phyloP scores from a whole-genome alignment of 2,797 vertebrate species.

The Pampus argenteus region DNA sequence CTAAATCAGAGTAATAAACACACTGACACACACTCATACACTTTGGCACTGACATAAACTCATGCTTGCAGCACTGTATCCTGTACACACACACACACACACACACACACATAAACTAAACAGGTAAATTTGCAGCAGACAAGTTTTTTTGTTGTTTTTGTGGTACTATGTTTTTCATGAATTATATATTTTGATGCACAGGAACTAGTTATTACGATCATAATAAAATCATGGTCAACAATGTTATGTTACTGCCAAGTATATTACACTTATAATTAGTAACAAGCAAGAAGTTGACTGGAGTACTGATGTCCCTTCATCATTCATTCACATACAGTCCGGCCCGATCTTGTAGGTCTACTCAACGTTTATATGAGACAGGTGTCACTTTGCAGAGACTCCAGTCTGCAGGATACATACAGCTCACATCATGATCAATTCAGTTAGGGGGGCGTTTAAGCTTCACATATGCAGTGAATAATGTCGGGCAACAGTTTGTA shows the following conservation, averaged over 20 bases:
- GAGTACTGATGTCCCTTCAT: no score
- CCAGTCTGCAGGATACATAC: no score
- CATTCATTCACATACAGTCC: no score
- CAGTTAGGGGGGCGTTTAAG: no score
- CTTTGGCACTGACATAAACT: neutral
- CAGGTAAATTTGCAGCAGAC: neutral
- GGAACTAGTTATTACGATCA: no score
- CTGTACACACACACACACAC: neutral
- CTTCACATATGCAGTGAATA: no score
- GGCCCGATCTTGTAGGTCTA: no score
- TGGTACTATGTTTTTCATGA: neutral
- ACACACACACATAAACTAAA: conserved; percentile 18
- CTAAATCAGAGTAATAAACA: neutral
- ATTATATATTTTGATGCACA: no score
- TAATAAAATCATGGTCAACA: neutral
- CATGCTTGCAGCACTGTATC: neutral
- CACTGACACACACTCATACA: conserved; percentile 9
- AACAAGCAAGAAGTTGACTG: neutral
- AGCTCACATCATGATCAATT: no score
- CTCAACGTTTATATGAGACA: no score
- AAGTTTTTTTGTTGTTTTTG: neutral
- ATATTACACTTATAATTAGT: neutral
- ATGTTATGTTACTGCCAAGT: neutral
- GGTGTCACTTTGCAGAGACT: no score
- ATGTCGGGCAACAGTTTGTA: no score